Evolutionary conservation across 2,888 invertebrate species (phyloP), one percentile per base, ranked within the genome.

Genomic region (Lasioglossum malachurum): DNA sequence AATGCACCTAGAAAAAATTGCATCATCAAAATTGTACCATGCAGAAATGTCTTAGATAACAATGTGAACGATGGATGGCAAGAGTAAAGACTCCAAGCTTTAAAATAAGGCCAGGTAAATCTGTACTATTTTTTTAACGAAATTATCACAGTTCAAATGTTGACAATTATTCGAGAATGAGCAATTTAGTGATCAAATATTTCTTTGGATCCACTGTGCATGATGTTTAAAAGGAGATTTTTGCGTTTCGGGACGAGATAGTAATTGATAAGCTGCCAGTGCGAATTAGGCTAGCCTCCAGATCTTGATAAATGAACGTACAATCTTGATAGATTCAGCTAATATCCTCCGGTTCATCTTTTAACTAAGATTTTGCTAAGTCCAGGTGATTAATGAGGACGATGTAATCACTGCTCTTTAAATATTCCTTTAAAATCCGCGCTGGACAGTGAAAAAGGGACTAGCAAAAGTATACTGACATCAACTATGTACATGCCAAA

Each of bases 251-350:
- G 1, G 27, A 31, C 60, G 14, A 60, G 60, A 60, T 14, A 27
- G 27, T 60, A 60, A 60, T 27, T 60, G 27, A 60, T 60, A 60
- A 27, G 31, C 60, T 27, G 60, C 60, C 60, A 16, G 60, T 60
- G 27, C 60, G 60, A 60, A 27, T 60, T 60, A 60, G 60, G 60
- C 60, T 60, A 60, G 14, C 60, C 14, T 82, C 60, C 60, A 75
- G 83, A 82, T 60, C 60, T 60, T 27, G 73, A 60, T 79, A 60
- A 60, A 60, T 60, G n/a, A 60, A 27, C 60, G 60, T 60, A 60
- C 27, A 60, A 60, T 31, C 27, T 60, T 60, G 60, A 60, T 60
- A 60, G 60, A 60, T 60, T 16, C 60, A 60, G 60, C 60, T 60
- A 60, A 60, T 31, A 60, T 60, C 60, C 27, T 4, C 60, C 60